Base-by-base conservation (phyloP, 2,113 vertebrate genomes). In the Megaceryle maxima region DNA sequence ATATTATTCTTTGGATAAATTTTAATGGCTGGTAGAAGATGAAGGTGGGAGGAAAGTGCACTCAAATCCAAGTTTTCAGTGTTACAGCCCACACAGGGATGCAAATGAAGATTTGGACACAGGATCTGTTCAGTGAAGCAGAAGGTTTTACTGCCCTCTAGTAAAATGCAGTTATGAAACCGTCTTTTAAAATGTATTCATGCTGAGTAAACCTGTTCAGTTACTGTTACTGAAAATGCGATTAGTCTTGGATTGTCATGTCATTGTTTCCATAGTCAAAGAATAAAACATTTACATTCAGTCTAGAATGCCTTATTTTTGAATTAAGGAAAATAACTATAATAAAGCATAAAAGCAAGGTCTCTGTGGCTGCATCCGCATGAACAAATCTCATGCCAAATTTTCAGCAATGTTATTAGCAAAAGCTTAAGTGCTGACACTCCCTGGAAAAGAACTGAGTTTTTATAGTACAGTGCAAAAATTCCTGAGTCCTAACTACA, bases 71-170 rank as follows among this genome's bases (percentile, higher is more conserved):
- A 96, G 91, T 94, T 95, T 97, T 56, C 89, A 87, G 55, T 75
- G 44, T 90, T 94, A 92, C 96, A 89, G 46, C 90, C 92, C 86
- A 89, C 67, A 95, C 67, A 82, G 80, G 84, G 87, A 92, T 90
- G 92, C 90, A 96, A 96, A 94, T 83, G 93, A 91, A 82, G 94
- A 84, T 96, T 97, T 97, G 88, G 93, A 50, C 95, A 92, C 63
- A 87, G 46, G 20, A 96, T 92, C 80, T 90, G 57, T 70, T 90
- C 92, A 80, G 70, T 57, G 51, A 90, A 89, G 70, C 87, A 87
- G 73, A 96, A 96, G 94, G 80, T 93, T 97, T 97, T 97, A 95
- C 94, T 96, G 97, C 96, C 97, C 96, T 97, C 96, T 97, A 97
- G 97, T 96, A 98, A 96, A 95, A 82, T 64, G 62, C n/a, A 59